Percentiles rank a stretch among this genome's conserved stretches.
These are phyloP conservation scores for Pseudococcus longispinus DNA, from an alignment of 2,888 invertebrate species.

Conservation along the genomic window DNA sequence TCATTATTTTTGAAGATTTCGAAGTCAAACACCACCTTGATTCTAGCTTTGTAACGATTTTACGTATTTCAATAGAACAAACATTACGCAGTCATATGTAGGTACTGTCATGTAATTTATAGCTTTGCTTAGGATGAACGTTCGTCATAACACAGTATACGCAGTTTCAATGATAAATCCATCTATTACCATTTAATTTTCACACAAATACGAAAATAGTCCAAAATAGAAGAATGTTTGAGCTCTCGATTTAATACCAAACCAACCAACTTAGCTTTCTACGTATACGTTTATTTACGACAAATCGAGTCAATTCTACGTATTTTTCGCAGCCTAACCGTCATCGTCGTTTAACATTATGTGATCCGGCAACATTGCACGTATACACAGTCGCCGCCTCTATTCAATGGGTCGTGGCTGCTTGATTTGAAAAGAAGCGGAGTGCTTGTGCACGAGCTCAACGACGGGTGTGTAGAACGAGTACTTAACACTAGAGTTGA, in stretches of 20 bases:
- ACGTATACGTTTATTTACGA: neutral
- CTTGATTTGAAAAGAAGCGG: conserved; percentile 21
- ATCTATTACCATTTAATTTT: too few relatives aligned
- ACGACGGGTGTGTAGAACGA: neutral
- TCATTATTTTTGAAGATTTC: too few relatives aligned
- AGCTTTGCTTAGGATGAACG: too few relatives aligned
- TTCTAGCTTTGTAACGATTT: too few relatives aligned
- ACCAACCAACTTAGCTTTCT: neutral
- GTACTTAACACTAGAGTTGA: conserved; percentile 20
- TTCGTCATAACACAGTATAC: too few relatives aligned
- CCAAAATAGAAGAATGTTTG: neutral
- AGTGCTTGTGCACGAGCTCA: conserved; percentile 48
- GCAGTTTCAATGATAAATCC: neutral
- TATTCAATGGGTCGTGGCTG: neutral
- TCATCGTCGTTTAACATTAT: neutral
- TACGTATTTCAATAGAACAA: too few relatives aligned
- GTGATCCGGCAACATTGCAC: conserved; percentile 27
- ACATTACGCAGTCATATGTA: too few relatives aligned
- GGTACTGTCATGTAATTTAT: too few relatives aligned
- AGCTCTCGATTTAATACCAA: neutral
- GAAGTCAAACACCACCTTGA: too few relatives aligned
- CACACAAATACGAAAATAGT: neutral
- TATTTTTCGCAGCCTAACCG: neutral
- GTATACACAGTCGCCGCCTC: neutral
- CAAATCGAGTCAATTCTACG: neutral